phyloP scores from a whole-genome alignment of 2,888 invertebrate species.

The Mythimna ferrago region DNA sequence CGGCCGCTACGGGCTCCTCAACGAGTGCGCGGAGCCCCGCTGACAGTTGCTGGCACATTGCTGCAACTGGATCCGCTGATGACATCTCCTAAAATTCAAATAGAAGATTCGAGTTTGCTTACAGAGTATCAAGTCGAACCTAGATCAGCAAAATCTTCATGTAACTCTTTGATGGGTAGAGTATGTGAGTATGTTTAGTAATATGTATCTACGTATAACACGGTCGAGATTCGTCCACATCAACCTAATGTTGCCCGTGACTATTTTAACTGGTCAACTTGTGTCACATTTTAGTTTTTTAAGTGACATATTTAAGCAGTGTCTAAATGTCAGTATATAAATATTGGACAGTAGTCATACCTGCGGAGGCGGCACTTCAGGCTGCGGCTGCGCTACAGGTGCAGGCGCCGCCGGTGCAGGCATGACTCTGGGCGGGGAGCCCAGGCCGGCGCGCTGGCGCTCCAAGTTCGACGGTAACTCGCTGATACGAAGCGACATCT shows the following conservation, averaged over 20 bases:
- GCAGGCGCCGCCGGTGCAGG: slow-evolving; percentile 82
- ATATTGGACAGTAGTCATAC: slow-evolving; percentile 11
- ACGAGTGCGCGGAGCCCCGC: slow-evolving; percentile 94
- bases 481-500: slow-evolving; percentile 98
- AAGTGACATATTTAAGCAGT: no score
- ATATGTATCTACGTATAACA: neutral
- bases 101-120: neutral
- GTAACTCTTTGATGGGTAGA: neutral
- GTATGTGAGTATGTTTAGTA: neutral
- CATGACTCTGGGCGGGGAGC: slow-evolving; percentile 94
- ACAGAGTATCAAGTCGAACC: neutral
- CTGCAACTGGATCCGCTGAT: slow-evolving; percentile 91
- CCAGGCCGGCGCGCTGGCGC: slow-evolving; percentile 93
- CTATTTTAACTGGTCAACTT: neutral
- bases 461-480: slow-evolving; percentile 99
- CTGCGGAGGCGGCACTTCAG: slow-evolving; percentile 58
- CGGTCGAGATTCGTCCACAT: neutral
- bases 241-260: neutral
- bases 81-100: slow-evolving; percentile 26
- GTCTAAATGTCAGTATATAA: neutral
- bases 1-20: slow-evolving; percentile 82
- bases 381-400: slow-evolving; percentile 72
- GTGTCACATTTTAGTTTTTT: neutral
- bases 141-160: neutral
- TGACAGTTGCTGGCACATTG: slow-evolving; percentile 95